Evolutionary conservation across 2,888 invertebrate species (phyloP).

Genomic region (Litoditis marina): DNA sequence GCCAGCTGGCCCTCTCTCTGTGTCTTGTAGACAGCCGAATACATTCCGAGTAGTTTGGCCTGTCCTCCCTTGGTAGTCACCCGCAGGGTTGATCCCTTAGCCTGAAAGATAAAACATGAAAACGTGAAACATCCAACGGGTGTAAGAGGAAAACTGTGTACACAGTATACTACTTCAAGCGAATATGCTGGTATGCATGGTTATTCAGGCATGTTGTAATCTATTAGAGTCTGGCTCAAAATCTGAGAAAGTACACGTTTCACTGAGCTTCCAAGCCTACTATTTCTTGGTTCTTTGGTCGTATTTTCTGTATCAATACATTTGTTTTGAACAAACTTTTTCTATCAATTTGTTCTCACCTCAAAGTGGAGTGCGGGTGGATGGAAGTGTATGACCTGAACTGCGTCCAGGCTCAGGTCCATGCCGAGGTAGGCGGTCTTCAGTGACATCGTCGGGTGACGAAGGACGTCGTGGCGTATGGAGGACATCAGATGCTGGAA

Average conservation of each 20-base stretch:
- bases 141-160: too few relatives aligned
- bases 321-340: background rate
- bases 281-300: too few relatives aligned
- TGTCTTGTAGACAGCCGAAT: conserved; percentile 34
- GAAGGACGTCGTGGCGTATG: conserved; percentile 10
- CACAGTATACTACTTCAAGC: too few relatives aligned
- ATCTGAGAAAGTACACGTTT: too few relatives aligned
- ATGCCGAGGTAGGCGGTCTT: conserved; percentile 15
- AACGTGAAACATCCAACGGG: too few relatives aligned
- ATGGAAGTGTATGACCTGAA: conserved; percentile 13
- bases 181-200: too few relatives aligned
- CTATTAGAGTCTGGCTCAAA: too few relatives aligned
- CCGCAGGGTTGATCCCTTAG: conserved; percentile 1
- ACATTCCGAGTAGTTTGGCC: conserved; percentile 23
- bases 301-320: too few relatives aligned
- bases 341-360: conserved; percentile 1
- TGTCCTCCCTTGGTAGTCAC: conserved; percentile 11
- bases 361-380: conserved; percentile 12
- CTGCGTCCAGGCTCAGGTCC: conserved; percentile 11
- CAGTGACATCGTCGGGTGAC: conserved; percentile 12
- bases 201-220: too few relatives aligned
- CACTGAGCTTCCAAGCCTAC: too few relatives aligned
- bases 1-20: conserved; percentile 34
- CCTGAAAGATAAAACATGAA: conserved; percentile 4
- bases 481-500: conserved; percentile 18